Percentiles rank a stretch among this genome's conserved stretches.
Conservation (phyloP, 2,113 vertebrate genomes). For the Leiothrix lutea region DNA sequence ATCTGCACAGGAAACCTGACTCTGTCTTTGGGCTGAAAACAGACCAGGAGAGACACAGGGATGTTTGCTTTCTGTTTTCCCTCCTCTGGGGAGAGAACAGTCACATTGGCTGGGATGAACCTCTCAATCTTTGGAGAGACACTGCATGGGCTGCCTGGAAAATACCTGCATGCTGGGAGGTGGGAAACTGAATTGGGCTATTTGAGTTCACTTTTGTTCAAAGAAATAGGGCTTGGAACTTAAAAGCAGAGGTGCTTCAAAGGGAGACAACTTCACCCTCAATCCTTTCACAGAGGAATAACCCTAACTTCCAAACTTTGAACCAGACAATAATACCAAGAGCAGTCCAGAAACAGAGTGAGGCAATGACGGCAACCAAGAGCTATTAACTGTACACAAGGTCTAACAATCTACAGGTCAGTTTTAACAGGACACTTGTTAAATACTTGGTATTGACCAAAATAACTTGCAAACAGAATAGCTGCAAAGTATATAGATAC, state of each 20-base stretch:
- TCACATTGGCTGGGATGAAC: accelerated
- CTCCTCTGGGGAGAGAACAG: not conserved
- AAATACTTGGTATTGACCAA: not conserved
- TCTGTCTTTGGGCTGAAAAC: not conserved
- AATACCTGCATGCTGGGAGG: not conserved
- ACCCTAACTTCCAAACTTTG: not conserved
- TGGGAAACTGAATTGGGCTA: not conserved
- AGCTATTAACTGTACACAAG: not conserved
- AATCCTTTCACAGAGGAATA: not conserved
- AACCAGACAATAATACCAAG: not conserved
- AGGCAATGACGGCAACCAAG: not conserved
- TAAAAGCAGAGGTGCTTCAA: not conserved
- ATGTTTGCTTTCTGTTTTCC: not conserved
- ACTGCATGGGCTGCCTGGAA: not conserved
- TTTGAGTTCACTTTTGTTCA: not conserved
- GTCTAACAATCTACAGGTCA: not conserved
- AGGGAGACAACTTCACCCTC: not conserved
- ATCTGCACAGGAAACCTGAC: not conserved
- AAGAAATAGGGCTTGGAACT: not conserved
- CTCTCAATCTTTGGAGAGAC: not conserved
- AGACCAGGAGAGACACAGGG: not conserved
- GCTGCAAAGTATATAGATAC: not conserved
- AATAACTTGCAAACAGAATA: not conserved
- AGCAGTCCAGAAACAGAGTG: not conserved
- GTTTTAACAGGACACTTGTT: not conserved